These are phyloP conservation scores for Tautogolabrus adspersus DNA, from an alignment of 2,113 vertebrate species.

Conservation along the genomic window DNA sequence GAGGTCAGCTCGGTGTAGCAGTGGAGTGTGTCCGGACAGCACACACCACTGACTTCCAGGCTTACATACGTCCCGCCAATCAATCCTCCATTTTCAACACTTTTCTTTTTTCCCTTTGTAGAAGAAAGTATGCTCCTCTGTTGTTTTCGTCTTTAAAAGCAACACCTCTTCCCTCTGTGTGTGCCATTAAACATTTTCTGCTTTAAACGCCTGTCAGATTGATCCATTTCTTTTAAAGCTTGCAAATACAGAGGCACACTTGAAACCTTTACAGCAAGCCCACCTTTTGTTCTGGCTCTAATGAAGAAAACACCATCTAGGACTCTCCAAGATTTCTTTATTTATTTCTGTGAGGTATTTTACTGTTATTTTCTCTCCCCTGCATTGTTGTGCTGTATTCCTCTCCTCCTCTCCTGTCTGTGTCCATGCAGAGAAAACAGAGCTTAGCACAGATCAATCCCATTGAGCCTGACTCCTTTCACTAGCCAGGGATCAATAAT, in stretches of 20 bases:
- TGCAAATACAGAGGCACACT: constrained; percentile 9
- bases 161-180: background rate
- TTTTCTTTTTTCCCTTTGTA: constrained; percentile 33
- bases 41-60: constrained; percentile 70
- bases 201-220: constrained; percentile 22
- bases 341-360: constrained; percentile 8
- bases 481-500: constrained; percentile 76
- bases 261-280: background rate
- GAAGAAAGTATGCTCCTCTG: constrained; percentile 15
- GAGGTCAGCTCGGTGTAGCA: constrained; percentile 73
- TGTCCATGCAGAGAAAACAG: constrained; percentile 78
- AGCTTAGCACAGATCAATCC: constrained; percentile 81
- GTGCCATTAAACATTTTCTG: constrained; percentile 22
- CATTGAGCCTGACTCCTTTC: constrained; percentile 78
- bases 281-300: constrained; percentile 15
- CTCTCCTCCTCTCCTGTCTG: constrained; percentile 56
- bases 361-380: constrained; percentile 10
- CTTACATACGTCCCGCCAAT: constrained; percentile 58
- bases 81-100: constrained; percentile 55
- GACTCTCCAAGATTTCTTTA: background rate
- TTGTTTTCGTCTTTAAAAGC: constrained; percentile 19
- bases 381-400: constrained; percentile 32
- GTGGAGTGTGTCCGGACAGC: constrained; percentile 71
- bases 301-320: constrained; percentile 23
- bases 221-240: constrained; percentile 43